Conservation (phyloP, 1,140 invertebrate species). For the Paraescarpia echinospica region DNA sequence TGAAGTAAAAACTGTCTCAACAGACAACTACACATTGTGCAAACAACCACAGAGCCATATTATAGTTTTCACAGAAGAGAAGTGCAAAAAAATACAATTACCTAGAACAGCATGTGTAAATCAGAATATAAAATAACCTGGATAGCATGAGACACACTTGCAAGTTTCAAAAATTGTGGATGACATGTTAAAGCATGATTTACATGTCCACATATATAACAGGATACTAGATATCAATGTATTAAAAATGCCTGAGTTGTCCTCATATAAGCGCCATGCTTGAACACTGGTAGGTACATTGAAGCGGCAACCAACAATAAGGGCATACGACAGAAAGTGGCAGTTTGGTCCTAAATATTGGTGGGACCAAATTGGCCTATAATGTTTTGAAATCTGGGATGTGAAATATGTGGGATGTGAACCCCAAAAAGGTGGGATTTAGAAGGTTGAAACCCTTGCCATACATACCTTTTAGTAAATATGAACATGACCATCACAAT, state of each 20-base stretch:
- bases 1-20: neutral
- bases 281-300: neutral
- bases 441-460: no score
- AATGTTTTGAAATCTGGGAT: no score
- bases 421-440: no score
- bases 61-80: neutral
- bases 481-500: no score
- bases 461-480: no score
- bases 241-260: neutral
- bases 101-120: neutral
- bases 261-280: neutral
- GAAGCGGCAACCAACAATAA: no score
- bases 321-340: no score
- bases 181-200: neutral
- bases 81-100: neutral
- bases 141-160: neutral
- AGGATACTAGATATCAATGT: neutral
- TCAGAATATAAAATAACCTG: constrained; percentile 1
- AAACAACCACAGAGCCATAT: neutral
- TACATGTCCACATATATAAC: neutral
- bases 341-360: no score
- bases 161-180: neutral
- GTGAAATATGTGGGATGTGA: no score
- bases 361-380: no score
- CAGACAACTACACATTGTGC: neutral